Base-by-base conservation (phyloP, 2,888 invertebrate genomes). In the Eristalis tenax region DNA sequence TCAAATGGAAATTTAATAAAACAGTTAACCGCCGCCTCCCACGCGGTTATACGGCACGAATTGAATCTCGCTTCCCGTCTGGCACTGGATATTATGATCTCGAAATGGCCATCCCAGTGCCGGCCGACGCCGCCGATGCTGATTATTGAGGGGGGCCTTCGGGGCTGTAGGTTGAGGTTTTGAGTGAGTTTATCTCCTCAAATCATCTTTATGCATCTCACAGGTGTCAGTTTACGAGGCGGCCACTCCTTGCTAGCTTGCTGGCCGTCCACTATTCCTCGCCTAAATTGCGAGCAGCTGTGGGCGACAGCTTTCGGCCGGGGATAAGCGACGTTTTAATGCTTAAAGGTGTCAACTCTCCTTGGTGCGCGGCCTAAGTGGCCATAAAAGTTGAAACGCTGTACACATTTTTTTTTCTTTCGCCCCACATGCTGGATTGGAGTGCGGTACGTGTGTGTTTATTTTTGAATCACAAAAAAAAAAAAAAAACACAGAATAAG, bases 331-430 rank as follows among this genome's bases (percentile, higher is more conserved):
- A 63, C 22, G 28, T 57, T 78, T 86, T 79, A 86, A 86, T 86
- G 86, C 70, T 70, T 82, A 61, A 83, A 86, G 86, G 83, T 86
- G 86, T 79, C 83, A 86, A 86, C 75, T 83, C 79, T 79, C 56
- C 74, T 35, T 78, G 74, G 78, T 61, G 71, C 61, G 65, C 63
- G 75, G 74, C 75, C 79, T 86, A 83, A 86, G 78, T 78, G 82
- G 40, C 78, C 66, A 83, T 86, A 86, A 86, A 86, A 79, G 59
- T 63, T 56, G 50, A 18, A 79, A 75, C 82, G 78, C 65, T 64
- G 77, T 74, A 74, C 69, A 76, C 23, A 68, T 32, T 64, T 73
- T 40, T n/a, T 69, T 43, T 77, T 56, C 32, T 28, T 50, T 57
- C 18, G 2, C 18, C 57, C 73, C 73, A 18, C 40, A 57, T 26